Percentiles rank a stretch among this genome's conserved stretches.
Conservation (phyloP, 2,888 invertebrate genomes). For the Ophion slaviceki region DNA sequence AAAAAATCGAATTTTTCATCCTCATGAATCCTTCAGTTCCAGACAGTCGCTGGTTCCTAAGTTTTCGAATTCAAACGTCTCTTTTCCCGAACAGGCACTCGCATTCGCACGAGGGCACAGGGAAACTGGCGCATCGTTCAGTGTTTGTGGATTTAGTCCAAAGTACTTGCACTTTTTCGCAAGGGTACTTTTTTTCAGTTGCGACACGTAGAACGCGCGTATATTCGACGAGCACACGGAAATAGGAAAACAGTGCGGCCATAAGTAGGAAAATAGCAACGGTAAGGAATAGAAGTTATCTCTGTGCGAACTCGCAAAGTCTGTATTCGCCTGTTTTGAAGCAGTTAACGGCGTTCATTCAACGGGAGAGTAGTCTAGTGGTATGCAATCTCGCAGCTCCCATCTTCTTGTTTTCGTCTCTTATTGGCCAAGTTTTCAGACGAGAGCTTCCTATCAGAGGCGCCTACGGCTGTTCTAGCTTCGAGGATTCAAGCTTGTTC, state of each 20-base stretch:
- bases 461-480: conserved; percentile 68
- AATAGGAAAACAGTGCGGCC: not conserved
- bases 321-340: conserved; percentile 76
- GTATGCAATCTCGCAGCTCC: conserved; percentile 66
- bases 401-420: conserved; percentile 77
- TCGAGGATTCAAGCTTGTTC: conserved; percentile 61
- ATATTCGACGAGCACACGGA: not conserved
- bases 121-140: too few species aligned
- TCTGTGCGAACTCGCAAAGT: conserved; percentile 27
- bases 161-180: not conserved
- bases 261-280: not conserved
- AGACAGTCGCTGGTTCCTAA: not conserved
- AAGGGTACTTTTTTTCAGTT: not conserved
- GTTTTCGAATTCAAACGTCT: not conserved
- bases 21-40: not conserved
- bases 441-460: conserved; percentile 74
- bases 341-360: conserved; percentile 73
- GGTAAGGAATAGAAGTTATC: conserved; percentile 44
- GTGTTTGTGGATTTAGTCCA: not conserved
- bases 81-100: not conserved
- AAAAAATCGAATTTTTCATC: too few species aligned
- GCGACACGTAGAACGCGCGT: not conserved
- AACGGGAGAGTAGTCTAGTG: conserved; percentile 37
- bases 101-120: not conserved
- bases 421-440: conserved; percentile 79